Percentiles rank a stretch among this genome's conserved stretches.
phyloP scores from a whole-genome alignment of 2,888 invertebrate species.

The Venusia cambrica region DNA sequence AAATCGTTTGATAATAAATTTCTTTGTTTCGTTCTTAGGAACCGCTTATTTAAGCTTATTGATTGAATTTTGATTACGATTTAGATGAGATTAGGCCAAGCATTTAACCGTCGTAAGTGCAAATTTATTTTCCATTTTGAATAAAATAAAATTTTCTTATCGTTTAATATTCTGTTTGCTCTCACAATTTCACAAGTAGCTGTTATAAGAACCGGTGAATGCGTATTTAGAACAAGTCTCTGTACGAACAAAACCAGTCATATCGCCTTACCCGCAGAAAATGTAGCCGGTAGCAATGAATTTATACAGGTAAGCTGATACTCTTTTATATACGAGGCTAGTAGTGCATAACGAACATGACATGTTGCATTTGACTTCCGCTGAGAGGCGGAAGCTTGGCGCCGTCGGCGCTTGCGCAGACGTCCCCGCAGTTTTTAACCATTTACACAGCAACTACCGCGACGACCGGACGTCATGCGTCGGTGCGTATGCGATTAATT shows the following conservation, averaged over 20 bases:
- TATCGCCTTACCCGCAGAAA: conserved; percentile 30
- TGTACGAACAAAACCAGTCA: conserved; percentile 27
- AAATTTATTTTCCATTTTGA: too few species aligned
- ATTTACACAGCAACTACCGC: conserved; percentile 50
- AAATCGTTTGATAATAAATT: not conserved
- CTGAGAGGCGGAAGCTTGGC: conserved; percentile 60
- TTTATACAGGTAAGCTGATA: conserved; percentile 51
- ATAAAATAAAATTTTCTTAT: too few species aligned
- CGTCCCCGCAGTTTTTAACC: conserved; percentile 51
- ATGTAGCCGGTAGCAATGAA: conserved; percentile 44
- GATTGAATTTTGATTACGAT: too few species aligned
- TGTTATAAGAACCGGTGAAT: conserved; percentile 20
- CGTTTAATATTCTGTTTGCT: too few species aligned
- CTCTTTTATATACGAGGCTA: conserved; percentile 48
- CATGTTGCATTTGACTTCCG: conserved; percentile 72
- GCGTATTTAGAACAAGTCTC: conserved; percentile 26
- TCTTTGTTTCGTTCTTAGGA: too few species aligned
- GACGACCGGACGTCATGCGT: conserved; percentile 56
- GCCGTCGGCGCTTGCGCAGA: conserved; percentile 60
- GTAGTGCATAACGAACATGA: conserved; percentile 64
- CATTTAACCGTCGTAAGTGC: too few species aligned
- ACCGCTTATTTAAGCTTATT: too few species aligned
- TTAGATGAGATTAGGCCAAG: too few species aligned
- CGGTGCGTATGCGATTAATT: conserved; percentile 43
- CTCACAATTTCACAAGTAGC: conserved; percentile 11